Base-by-base conservation (phyloP, 2,113 vertebrate genomes). In the Oreochromis aureus region DNA sequence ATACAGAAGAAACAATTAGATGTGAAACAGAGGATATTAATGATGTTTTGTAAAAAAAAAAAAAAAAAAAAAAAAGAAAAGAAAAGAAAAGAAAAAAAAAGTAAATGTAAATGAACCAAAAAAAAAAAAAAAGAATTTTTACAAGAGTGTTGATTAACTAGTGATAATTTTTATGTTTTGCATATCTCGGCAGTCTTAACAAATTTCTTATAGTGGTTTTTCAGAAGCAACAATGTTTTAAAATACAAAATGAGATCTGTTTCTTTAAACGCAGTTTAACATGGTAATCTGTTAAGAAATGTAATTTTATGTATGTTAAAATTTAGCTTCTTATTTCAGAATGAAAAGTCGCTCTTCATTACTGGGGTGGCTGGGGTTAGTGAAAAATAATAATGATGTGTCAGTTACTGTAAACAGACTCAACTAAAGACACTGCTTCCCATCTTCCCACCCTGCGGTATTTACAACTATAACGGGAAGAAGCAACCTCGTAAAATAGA, bases 391-490 rank as follows among this genome's bases (percentile, higher is more conserved):
- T 39, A 66, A 39, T 3, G 13, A 73, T 46, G 41, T 39, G 34
- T 69, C 34, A 24, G 13, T 46, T 73, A 46, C 13, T 46, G 66
- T 71, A 27, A 71, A 36, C 12, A 9, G 44, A 30, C 24, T 24
- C 27, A 48, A 8, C 15, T 32, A 48, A 19, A 48, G 24, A 76
- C 71, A 44, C 39, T 16, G n/a, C 39, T 44, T 44, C 63, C n/a
- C 22, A 18, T 10, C n/a, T 8, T 30, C 12, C 0, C 30, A 24
- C 0, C 1, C 19, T 5, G 18, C 1, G 12, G 12, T 12, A 10
- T 80, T 30, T 80, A 27, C 44, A 30, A 13, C 39, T 27, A 4
- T 10, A 8, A 18, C 76, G 4, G 32, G 19, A 84, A 83, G 19
- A 30, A 30, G 71, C 44, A 76, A 30, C 41, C 10, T 48, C 1